Conservation (phyloP, 2,888 invertebrate genomes). For the Ischnura elegans region DNA sequence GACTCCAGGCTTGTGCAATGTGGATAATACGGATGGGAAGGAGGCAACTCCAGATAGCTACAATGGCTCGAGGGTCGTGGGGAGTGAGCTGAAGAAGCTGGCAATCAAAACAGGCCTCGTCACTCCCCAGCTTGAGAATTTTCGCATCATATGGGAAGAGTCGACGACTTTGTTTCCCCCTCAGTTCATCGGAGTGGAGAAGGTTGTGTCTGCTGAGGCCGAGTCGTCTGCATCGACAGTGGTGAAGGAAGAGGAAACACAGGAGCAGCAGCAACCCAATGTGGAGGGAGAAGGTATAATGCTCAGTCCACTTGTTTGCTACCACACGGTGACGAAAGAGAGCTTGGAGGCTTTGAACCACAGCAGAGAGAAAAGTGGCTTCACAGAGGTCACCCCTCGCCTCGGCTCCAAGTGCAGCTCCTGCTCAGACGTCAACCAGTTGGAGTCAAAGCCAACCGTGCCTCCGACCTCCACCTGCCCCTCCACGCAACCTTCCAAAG, state of each 20-base stretch:
- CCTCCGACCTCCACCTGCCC: conserved; percentile 33
- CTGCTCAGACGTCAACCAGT: neutral
- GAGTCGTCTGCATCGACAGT: neutral
- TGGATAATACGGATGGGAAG: conserved; percentile 66
- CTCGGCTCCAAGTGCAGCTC: conserved; percentile 73
- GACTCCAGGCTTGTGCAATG: conserved; percentile 55
- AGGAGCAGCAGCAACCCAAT: neutral
- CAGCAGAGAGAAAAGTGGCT: conserved; percentile 82
- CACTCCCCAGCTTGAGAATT: conserved; percentile 44
- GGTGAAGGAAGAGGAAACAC: neutral
- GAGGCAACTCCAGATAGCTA: conserved; percentile 65
- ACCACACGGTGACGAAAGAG: conserved; percentile 76
- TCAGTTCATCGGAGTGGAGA: conserved; percentile 57
- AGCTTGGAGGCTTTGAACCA: conserved; percentile 83
- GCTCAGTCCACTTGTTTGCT: conserved; percentile 42
- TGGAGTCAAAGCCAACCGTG: neutral
- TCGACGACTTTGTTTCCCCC: conserved; percentile 48
- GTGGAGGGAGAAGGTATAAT: neutral
- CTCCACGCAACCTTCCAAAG: neutral
- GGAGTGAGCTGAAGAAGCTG: conserved; percentile 39
- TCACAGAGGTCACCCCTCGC: conserved; percentile 81
- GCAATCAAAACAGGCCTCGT: conserved; percentile 27
- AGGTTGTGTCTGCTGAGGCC: neutral
- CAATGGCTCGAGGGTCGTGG: conserved; percentile 49
- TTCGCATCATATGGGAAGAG: conserved; percentile 53